Percentiles rank a stretch among this genome's conserved stretches.
Evolutionary conservation across 2,797 vertebrate genomes (phyloP).

Genomic region (Sebastes reedi): DNA sequence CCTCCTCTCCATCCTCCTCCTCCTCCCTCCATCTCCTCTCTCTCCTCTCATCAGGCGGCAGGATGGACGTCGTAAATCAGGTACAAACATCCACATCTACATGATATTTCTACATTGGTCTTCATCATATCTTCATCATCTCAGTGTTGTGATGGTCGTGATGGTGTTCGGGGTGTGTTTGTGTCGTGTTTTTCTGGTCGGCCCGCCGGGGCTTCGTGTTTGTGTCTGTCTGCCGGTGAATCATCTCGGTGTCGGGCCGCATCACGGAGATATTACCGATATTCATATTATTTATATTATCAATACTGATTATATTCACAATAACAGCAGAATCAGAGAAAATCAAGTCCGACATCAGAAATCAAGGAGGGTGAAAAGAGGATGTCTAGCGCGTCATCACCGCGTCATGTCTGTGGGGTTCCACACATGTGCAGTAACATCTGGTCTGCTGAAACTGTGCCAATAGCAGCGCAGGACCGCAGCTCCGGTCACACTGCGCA

Average conservation of each 20-base stretch:
- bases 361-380: too few species aligned
- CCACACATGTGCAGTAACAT: too few species aligned
- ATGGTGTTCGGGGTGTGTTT: not conserved
- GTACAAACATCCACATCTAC: conserved; percentile 29
- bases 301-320: too few species aligned
- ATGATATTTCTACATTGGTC: not conserved
- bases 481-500: too few species aligned
- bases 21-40: conserved; percentile 4
- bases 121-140: rapidly evolving
- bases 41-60: conserved; percentile 51
- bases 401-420: too few species aligned
- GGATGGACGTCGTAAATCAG: conserved; percentile 76
- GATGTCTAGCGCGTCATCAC: too few species aligned
- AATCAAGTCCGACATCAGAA: too few species aligned
- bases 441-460: too few species aligned
- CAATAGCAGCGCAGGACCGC: too few species aligned
- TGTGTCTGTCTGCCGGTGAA: not conserved
- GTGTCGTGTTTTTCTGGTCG: not conserved
- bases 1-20: not conserved
- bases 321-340: too few species aligned
- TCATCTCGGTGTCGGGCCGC: not conserved
- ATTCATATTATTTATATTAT: too few species aligned
- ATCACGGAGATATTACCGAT: not conserved
- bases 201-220: not conserved
- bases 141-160: not conserved